Evolutionary conservation across 2,113 vertebrate species (phyloP), one percentile per base, ranked within the genome.

Genomic region (Gallinago undulata): DNA sequence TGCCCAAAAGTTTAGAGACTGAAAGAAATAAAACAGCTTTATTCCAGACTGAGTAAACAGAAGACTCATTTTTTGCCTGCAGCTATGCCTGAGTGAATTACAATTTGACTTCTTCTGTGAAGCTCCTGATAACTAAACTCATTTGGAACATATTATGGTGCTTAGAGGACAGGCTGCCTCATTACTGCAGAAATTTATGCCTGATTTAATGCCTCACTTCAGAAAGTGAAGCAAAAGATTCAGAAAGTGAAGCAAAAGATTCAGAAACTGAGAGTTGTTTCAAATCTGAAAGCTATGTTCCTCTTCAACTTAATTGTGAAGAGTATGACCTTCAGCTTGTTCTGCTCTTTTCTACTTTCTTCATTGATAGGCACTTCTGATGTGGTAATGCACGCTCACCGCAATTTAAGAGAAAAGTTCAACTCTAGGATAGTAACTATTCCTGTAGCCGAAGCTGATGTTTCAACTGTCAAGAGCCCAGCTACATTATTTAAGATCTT

Each of bases 181-280:
- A 63, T 70, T 92, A 94, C 68, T 89, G 72, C 39, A 74, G 33
- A 94, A 86, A 89, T 73, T 84, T 53, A 93, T 48, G 75, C 75
- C 56, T n/a, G 24, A 93, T 87, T 91, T 95, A 73, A 91, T 60
- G 86, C 70, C 41, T 93, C 62, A 60, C 74, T 94, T 96, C 60
- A 87, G 80, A 89, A 89, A 81, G 63, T 16, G 56, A 95, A 87
- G 70, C 30, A 33, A 84, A 94, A 53, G 30, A 82, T 91, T 79
- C 43, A 60, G 67, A 91, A 89, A 91, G 63, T 16, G 56, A 95
- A 87, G 70, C 30, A 33, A 84, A 94, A 53, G 30, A 82, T 91
- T 79, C 43, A 60, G 67, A 91, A 89, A 91, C 64, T 19, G 24
- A 82, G 37, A 77, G 76, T 28, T 89, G 51, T 63, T 86, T 84